Base-by-base conservation (phyloP, 2,888 invertebrate species). In the Chaetogeoica ovagalla region DNA sequence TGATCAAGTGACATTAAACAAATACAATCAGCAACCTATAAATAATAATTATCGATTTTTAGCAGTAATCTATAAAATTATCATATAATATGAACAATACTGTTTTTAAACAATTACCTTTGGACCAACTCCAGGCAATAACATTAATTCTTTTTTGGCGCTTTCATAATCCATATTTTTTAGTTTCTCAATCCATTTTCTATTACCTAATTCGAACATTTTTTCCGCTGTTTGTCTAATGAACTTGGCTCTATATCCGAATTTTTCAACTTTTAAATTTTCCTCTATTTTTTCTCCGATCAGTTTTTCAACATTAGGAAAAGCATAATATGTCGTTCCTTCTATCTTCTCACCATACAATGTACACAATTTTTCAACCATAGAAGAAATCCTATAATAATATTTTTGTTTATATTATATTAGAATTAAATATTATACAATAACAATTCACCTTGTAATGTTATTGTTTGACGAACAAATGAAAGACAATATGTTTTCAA, bases 401-500 rank as follows among this genome's bases (percentile, higher is more conserved):
- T 73, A 9, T 21, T 37, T 23, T 37, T 23, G 15, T 65, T 62
- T 48, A 59, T 30, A 60, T 60, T 48, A 48, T 30, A 23, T 39
- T 39, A 39, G 39, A 39, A 39, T 6, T 39, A 7, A 68, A 43
- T 39, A 57, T 43, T 65, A 70, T 48, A 48, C 11, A 1, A 48
- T 48, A 30, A 30, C 30, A 30, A 30, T 30, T 84, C 87, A 94
- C 94, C 94, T 90, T 83, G 91, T 89, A 84, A 98, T 97, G 85
- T 98, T 93, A 87, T 99, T 99, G 86, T 98, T 98, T 82, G 97
- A 95, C 76, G 98, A 98, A 86, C 98, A 98, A 84, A 98, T 97
- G 86, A 98, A 98, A 15, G 96, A 93, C 86, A 99, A 94, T 17
- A 98, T 88, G 87, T 95, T 97, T 87, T 99, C 98, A 0, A 94